Evolutionary conservation across 2,113 vertebrate species (phyloP).

Genomic region (Atherinomorus stipes): DNA sequence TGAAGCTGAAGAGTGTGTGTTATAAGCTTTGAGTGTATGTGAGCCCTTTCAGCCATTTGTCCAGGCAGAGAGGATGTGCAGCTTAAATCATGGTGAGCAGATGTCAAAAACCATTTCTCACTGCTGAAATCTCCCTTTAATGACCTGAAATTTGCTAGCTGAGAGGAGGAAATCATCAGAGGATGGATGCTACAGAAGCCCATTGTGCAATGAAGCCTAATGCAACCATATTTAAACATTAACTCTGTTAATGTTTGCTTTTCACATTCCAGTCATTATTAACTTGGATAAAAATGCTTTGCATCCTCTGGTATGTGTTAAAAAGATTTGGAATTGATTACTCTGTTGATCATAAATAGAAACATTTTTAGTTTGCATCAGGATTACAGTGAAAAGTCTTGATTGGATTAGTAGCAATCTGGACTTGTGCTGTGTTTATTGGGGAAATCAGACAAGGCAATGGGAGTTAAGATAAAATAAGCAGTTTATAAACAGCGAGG

Average conservation of each 20-base stretch:
- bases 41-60: conserved; percentile 6
- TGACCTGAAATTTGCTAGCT: neutral
- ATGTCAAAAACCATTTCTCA: conserved; percentile 20
- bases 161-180: neutral
- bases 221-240: conserved; percentile 5
- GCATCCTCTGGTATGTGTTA: neutral
- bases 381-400: neutral
- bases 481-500: neutral
- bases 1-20: conserved; percentile 29
- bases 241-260: neutral
- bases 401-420: neutral
- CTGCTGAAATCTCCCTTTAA: conserved; percentile 14
- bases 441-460: neutral
- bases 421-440: neutral
- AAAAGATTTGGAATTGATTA: neutral
- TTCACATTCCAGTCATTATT: conserved; percentile 6
- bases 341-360: neutral
- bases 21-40: conserved; percentile 17
- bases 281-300: neutral
- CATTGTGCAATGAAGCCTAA: conserved; percentile 1
- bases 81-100: neutral
- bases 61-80: neutral
- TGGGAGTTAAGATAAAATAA: neutral
- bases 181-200: neutral
- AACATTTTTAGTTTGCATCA: neutral